phyloP scores from a whole-genome alignment of 2,797 vertebrate species.

The Gadopsis marmoratus region DNA sequence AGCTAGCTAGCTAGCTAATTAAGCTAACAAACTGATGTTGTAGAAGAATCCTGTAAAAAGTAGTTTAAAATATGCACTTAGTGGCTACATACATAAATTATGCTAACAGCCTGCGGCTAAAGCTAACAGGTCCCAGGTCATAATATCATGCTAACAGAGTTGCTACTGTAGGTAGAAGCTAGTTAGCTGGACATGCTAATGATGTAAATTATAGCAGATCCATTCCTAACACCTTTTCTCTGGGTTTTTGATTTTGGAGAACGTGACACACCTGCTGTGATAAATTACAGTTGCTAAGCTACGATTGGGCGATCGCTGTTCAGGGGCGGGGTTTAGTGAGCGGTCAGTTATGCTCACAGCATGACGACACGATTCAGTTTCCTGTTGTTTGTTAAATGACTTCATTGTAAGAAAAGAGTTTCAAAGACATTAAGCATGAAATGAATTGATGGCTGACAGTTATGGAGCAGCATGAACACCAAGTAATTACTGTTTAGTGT shows the following conservation, averaged over 20 bases:
- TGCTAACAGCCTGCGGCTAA: too few relatives aligned
- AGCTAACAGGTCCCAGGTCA: too few relatives aligned
- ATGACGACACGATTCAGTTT: not conserved
- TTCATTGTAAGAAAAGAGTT: not conserved
- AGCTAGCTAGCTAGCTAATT: too few relatives aligned
- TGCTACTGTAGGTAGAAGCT: too few relatives aligned
- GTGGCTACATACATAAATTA: too few relatives aligned
- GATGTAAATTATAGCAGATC: too few relatives aligned
- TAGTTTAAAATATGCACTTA: too few relatives aligned
- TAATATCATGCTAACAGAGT: too few relatives aligned
- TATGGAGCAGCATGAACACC: not conserved
- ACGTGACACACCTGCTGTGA: not conserved
- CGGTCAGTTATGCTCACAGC: not conserved
- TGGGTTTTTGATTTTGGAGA: not conserved
- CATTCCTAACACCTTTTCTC: too few relatives aligned
- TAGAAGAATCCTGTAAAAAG: too few relatives aligned
- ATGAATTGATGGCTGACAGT: constrained; percentile 3
- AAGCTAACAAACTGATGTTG: too few relatives aligned
- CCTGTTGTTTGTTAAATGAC: not conserved
- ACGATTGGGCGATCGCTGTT: not conserved
- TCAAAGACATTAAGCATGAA: not conserved
- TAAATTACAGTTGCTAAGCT: not conserved
- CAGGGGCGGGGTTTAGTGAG: not conserved
- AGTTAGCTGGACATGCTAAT: too few relatives aligned
- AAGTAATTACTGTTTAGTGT: constrained; percentile 43